phyloP scores from a whole-genome alignment of 2,797 vertebrate species.

The Neosilurus hyrtlii region DNA sequence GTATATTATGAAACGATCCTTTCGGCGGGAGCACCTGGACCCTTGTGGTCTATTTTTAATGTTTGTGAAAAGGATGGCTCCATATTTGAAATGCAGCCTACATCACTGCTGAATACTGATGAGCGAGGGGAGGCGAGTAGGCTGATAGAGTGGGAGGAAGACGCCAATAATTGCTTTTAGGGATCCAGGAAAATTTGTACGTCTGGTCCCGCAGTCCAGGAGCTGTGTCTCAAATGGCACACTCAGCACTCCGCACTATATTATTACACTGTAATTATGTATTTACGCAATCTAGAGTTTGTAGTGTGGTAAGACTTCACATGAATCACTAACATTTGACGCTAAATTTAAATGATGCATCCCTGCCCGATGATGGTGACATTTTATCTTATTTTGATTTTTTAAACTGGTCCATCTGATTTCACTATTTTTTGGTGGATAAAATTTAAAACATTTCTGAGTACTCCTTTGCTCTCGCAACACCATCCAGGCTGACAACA shows the following conservation, averaged over 20 bases:
- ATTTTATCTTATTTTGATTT: background rate
- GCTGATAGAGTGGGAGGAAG: background rate
- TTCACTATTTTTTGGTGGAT: background rate
- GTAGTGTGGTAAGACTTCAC: background rate
- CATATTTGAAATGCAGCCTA: constrained; percentile 5
- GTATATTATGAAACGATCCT: too few species aligned
- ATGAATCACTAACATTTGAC: background rate
- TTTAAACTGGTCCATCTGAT: background rate
- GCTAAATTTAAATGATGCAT: background rate
- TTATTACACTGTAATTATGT: constrained; percentile 13
- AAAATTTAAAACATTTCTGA: background rate
- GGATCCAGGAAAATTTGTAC: constrained; percentile 3
- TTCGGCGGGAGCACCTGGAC: too few species aligned
- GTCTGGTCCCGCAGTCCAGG: background rate
- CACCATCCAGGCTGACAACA: background rate
- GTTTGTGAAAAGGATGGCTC: background rate
- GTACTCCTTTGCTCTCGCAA: background rate
- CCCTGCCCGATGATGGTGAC: background rate
- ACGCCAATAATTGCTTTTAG: background rate
- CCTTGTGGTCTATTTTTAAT: too few species aligned
- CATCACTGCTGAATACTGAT: constrained; percentile 7
- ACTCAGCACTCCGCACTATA: background rate
- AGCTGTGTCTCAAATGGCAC: background rate
- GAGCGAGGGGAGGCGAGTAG: background rate
- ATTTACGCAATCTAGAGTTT: background rate